Conservation (phyloP, 2,888 invertebrate genomes). For the Lasioglossum pauxillum region DNA sequence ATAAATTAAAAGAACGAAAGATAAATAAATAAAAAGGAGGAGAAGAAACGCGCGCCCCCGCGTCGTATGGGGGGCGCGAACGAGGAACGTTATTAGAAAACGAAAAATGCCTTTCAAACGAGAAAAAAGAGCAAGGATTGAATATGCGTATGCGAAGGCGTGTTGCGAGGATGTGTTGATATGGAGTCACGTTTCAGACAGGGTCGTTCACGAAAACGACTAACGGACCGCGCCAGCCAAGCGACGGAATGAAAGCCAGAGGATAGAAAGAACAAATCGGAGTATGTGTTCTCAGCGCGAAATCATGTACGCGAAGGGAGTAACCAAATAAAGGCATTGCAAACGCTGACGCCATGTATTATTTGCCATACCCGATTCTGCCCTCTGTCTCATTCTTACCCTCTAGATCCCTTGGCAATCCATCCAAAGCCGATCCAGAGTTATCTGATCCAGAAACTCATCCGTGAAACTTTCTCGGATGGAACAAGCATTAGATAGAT, state of each 20-base stretch:
- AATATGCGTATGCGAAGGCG: constrained; percentile 15
- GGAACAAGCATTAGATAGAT: background rate
- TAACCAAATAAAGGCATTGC: constrained; percentile 80
- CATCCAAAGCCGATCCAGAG: background rate
- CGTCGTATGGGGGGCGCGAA: background rate
- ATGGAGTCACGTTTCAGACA: constrained; percentile 15
- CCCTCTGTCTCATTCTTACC: background rate
- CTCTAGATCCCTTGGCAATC: background rate
- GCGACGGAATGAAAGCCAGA: constrained; percentile 35
- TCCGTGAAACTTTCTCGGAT: background rate
- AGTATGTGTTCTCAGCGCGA: constrained; percentile 66
- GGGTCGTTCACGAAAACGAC: constrained; percentile 34
- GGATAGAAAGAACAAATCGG: constrained; percentile 36
- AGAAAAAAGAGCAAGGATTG: constrained; percentile 24
- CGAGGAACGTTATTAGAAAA: constrained; percentile 52
- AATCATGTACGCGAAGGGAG: constrained; percentile 77
- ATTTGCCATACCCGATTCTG: constrained; percentile 44
- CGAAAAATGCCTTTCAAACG: constrained; percentile 61
- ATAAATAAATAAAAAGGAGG: constrained; percentile 52
- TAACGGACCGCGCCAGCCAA: constrained; percentile 15
- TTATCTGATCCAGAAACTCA: background rate
- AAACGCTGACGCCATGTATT: constrained; percentile 66
- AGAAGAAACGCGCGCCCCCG: constrained; percentile 55
- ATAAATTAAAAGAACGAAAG: constrained; percentile 35
- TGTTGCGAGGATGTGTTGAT: background rate